Base-by-base conservation (phyloP, 2,797 vertebrate species). In the Brotogeris chrysoptera region DNA sequence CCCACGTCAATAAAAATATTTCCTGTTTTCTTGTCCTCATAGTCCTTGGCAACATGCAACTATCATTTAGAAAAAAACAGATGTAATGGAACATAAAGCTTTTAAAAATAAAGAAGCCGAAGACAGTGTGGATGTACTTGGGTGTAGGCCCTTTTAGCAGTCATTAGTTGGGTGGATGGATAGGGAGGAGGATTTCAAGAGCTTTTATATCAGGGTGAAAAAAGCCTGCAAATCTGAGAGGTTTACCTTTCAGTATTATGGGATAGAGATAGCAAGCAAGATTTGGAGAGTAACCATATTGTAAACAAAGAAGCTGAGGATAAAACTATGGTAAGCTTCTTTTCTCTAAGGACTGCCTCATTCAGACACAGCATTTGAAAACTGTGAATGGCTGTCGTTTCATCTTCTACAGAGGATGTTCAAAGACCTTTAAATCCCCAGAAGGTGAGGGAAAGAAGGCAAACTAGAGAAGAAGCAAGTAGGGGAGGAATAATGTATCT, bases 261-360 rank as follows among this genome's bases (percentile, higher is more conserved):
- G 43, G 63, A 72, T 76, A 77, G 90, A 90, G 43, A 63, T 49
- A 53, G 44, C 57, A 87, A 86, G 84, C n/a, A 80, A 88, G 76
- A 78, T 65, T 60, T 82, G 50, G 46, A 47, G 65, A 23, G 20
- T 80, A 89, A 85, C 70, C 52, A 38, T 3, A 1, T 69, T 84
- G 74, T 95, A 91, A 94, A 92, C 81, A 80, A 80, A 91, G 86
- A 74, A 79, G 84, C 47, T 73, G 81, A 49, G 55, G 76, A 80
- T 94, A 91, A 91, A 89, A 82, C 53, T 88, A 0, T 66, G 39
- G 28, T 94, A 95, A 95, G 80, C 80, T 93, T 23, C 78, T 94
- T 91, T 90, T 66, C 50, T 80, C 84, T 41, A 83, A 80, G 49
- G 71, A 60, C 57, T 74, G 72, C 52, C 64, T 93, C 6, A 13